These are phyloP conservation scores for Cygnus atratus DNA, from an alignment of 2,113 vertebrate genomes.

Conservation along the genomic window DNA sequence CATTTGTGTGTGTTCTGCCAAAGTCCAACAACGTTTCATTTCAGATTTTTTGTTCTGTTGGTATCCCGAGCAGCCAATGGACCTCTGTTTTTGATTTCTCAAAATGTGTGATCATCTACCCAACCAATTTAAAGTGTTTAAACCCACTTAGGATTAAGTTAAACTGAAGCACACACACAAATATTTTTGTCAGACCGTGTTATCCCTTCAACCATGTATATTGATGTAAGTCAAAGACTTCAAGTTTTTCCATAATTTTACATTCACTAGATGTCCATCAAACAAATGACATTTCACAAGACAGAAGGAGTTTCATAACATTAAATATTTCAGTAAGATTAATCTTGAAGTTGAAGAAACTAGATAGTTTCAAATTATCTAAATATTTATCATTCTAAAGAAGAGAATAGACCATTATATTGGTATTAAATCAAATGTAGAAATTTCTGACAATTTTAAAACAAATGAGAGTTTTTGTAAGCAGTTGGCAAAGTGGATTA, in stretches of 20 bases:
- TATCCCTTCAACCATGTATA: neutral
- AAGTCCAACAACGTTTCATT: neutral
- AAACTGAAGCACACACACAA: conserved; percentile 9
- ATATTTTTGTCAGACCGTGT: conserved; percentile 3
- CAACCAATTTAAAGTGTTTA: conserved; percentile 4
- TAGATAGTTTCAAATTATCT: neutral
- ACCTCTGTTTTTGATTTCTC: conserved; percentile 15
- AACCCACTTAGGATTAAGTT: conserved; percentile 19
- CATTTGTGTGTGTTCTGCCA: neutral
- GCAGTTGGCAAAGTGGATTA: neutral
- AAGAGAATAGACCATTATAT: neutral
- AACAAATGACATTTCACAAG: neutral
- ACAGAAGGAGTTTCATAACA: neutral
- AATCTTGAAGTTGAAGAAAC: neutral
- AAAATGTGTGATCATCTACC: conserved; percentile 20
- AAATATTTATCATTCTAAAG: neutral
- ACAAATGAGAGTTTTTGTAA: fast-evolving
- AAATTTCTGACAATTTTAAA: neutral
- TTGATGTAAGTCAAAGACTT: conserved; percentile 19
- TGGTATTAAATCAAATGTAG: neutral
- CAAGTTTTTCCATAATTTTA: conserved; percentile 20
- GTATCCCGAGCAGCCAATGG: neutral
- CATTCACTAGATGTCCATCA: neutral
- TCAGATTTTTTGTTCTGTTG: neutral
- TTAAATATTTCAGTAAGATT: neutral